Evolutionary conservation across 2,113 vertebrate genomes (phyloP), one percentile per base, ranked within the genome.

Genomic region (Entelurus aequoreus): DNA sequence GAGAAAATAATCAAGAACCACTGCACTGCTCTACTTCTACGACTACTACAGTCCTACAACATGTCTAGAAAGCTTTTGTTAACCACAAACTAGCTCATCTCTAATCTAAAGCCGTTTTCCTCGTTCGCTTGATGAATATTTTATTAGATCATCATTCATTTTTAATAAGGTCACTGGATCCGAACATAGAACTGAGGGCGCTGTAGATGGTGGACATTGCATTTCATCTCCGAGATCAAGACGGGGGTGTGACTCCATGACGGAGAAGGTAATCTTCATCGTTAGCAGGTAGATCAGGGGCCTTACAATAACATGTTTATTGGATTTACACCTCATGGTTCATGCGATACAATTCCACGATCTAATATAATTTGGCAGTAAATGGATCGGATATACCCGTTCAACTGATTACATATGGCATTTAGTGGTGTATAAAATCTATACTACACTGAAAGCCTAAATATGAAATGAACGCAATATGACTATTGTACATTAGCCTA

Each of bases 71-170:
- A 15, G 61, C 61, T 54, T 65, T 65, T 53, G 52, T 61, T 75
- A 6, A 52, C 50, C 58, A 13, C 65, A 68, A 6, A 64, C 62
- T 68, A 44, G 13, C n/a, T 57, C 68, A 40, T 50, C 57, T 51
- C 4, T 1, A 42, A 56, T 66, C 11, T 54, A 53, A 40, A 73
- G 60, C 56, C 57, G 58, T 66, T 36, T 64, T 50, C 38, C 49
- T 57, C 50, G 48, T 63, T 38, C 13, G 47, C 71, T 68, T 59
- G 65, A 84, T 88, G 61, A 85, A 88, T 87, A 84, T 83, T 88
- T 88, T 16, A 87, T 63, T 53, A 76, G 69, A 58, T 68, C 67
- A 9, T 47, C 75, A 82, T 87, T 75, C 67, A 87, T 85, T 84
- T 82, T 81, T 82, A 82, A 86, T 77, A 42, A 59, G 75, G 78